These are phyloP conservation scores for Nycteola revayana DNA, from an alignment of 2,888 invertebrate species.

Conservation along the genomic window DNA sequence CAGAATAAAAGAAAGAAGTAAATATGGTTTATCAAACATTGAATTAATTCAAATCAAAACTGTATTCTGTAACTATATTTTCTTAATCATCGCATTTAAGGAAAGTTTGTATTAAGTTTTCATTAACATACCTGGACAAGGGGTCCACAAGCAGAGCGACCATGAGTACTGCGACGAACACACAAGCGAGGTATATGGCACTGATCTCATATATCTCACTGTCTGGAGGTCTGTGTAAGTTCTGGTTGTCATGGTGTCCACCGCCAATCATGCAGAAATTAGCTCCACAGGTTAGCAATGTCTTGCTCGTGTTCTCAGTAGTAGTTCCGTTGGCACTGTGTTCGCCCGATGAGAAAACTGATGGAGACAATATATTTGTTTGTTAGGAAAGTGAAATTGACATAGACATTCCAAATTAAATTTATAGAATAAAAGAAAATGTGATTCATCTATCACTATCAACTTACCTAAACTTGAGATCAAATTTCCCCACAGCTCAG, in stretches of 20 bases:
- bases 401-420: too few species aligned
- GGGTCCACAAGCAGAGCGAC: slow-evolving; percentile 95
- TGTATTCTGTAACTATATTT: too few species aligned
- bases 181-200: slow-evolving; percentile 93
- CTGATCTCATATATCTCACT: slow-evolving; percentile 94
- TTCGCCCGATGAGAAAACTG: slow-evolving; percentile 90
- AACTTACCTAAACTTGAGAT: slow-evolving; percentile 94
- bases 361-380: too few species aligned
- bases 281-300: slow-evolving; percentile 87
- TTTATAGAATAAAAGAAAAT: too few species aligned
- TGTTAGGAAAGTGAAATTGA: too few species aligned
- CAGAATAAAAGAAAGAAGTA: too few species aligned
- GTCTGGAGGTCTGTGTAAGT: slow-evolving; percentile 90
- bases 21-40: too few species aligned
- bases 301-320: slow-evolving; percentile 69
- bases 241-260: slow-evolving; percentile 85
- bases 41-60: too few species aligned
- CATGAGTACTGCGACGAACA: slow-evolving; percentile 91
- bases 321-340: slow-evolving; percentile 78
- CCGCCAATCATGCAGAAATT: slow-evolving; percentile 90
- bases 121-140: slow-evolving; percentile 89
- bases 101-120: too few species aligned
- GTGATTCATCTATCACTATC: too few species aligned
- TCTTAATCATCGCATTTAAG: too few species aligned
- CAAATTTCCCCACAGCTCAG: slow-evolving; percentile 97